Percentiles rank a stretch among this genome's conserved stretches.
Evolutionary conservation across 2,888 invertebrate species (phyloP).

Genomic region (Lucinisca nassula): DNA sequence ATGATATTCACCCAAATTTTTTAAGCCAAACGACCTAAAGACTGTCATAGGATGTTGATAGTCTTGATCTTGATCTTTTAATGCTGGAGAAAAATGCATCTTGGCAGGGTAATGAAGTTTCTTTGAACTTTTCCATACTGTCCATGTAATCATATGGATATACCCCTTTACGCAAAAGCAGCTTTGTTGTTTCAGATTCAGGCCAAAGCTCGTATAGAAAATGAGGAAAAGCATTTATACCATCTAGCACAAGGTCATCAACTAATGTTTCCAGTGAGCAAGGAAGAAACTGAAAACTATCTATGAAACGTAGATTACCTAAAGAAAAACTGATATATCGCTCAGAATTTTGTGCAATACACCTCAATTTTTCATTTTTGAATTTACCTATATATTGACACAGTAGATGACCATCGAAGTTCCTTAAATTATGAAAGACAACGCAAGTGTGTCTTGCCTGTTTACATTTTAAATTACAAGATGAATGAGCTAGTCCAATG

Average conservation of each 20-base stretch:
- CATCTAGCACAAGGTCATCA: not conserved
- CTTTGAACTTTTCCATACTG: not conserved
- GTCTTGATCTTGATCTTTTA: not conserved
- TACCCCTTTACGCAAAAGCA: conserved; percentile 17
- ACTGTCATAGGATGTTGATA: conserved; percentile 23
- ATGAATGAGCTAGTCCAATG: not conserved
- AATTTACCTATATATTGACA: conserved; percentile 7
- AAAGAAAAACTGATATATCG: conserved; percentile 30
- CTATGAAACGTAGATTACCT: conserved; percentile 22
- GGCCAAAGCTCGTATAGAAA: not conserved
- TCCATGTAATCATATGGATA: not conserved
- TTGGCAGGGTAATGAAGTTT: not conserved
- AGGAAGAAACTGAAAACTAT: conserved; percentile 30
- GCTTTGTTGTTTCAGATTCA: no score
- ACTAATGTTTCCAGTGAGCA: conserved; percentile 6
- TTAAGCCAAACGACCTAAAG: conserved; percentile 59
- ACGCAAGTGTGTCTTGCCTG: conserved; percentile 8
- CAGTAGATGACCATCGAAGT: conserved; percentile 19
- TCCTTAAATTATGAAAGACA: conserved; percentile 31
- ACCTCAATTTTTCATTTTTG: conserved; percentile 6
- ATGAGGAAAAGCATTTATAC: not conserved
- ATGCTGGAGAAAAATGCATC: not conserved
- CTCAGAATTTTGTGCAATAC: conserved; percentile 30
- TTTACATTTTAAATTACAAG: conserved; percentile 16
- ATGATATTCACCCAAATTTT: conserved; percentile 56